These are phyloP conservation scores for Euura saliciscinereae DNA, from an alignment of 1,140 invertebrate genomes.

Conservation along the genomic window DNA sequence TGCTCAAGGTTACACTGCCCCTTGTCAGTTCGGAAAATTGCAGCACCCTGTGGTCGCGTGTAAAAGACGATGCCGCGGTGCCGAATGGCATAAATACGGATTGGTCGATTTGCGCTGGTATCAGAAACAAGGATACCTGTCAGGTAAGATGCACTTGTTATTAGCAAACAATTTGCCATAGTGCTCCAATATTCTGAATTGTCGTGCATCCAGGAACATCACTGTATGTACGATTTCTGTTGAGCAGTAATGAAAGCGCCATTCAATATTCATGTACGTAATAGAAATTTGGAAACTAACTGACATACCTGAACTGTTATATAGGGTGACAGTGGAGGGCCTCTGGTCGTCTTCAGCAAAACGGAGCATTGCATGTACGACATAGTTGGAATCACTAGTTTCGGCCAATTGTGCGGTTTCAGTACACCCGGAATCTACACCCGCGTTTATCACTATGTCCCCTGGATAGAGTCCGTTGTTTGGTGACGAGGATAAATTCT, in stretches of 20 bases:
- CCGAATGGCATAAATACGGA: conserved; percentile 54
- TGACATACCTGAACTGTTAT: conserved; percentile 21
- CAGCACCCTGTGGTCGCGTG: conserved; percentile 34
- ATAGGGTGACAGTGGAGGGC: conserved; percentile 64
- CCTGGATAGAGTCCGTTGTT: conserved; percentile 62
- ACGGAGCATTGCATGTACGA: conserved; percentile 57
- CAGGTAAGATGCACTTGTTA: conserved; percentile 65
- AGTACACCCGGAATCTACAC: conserved; percentile 63
- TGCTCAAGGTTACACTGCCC: conserved; percentile 59
- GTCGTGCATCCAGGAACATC: no score
- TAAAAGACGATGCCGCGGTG: conserved; percentile 46
- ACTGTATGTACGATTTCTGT: no score
- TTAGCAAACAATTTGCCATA: no score
- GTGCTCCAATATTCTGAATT: no score
- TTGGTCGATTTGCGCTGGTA: conserved; percentile 73
- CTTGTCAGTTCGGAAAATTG: conserved; percentile 48
- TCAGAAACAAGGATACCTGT: conserved; percentile 73
- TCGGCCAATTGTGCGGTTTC: conserved; percentile 56
- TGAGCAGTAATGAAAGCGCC: not conserved
- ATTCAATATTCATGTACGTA: no score
- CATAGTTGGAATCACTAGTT: conserved; percentile 61
- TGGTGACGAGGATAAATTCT: conserved; percentile 26
- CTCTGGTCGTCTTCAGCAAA: conserved; percentile 43
- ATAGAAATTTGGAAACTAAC: no score
- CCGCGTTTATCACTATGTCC: conserved; percentile 60